Evolutionary conservation across 2,888 invertebrate species (phyloP).

Genomic region (Ceratothoa steindachneri): DNA sequence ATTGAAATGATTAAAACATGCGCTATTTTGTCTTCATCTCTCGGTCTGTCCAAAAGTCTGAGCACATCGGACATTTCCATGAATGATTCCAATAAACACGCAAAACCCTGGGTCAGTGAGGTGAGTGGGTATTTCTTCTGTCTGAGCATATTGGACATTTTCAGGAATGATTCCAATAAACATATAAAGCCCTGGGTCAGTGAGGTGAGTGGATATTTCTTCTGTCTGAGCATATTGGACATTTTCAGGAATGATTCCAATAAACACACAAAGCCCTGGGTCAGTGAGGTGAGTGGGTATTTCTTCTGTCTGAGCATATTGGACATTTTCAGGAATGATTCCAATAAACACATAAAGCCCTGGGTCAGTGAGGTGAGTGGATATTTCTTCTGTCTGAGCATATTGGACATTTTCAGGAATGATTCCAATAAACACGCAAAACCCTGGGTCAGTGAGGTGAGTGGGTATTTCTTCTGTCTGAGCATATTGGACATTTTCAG

Average conservation of each 20-base stretch:
- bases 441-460: conserved; percentile 44
- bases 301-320: conserved; percentile 74
- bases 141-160: conserved; percentile 76
- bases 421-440: conserved; percentile 19
- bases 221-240: conserved; percentile 74
- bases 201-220: conserved; percentile 31
- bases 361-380: conserved; percentile 47
- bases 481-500: conserved; percentile 72
- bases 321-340: conserved; percentile 61
- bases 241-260: conserved; percentile 57
- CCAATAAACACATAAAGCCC: conserved; percentile 16
- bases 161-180: conserved; percentile 52
- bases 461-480: too few relatives aligned
- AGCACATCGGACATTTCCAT: conserved; percentile 72
- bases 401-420: conserved; percentile 66
- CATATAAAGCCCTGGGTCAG: conserved; percentile 38
- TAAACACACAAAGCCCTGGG: conserved; percentile 27
- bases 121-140: conserved; percentile 51
- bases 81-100: conserved; percentile 49
- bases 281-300: conserved; percentile 46
- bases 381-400: conserved; percentile 74
- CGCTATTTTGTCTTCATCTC: conserved; percentile 70
- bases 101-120: conserved; percentile 43
- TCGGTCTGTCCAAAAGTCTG: conserved; percentile 78
- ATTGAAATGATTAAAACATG: conserved; percentile 74